Percentiles rank a stretch among this genome's conserved stretches.
phyloP scores from a whole-genome alignment of 64 coral and sea anemone species.

The Actinia tenebrosa region DNA sequence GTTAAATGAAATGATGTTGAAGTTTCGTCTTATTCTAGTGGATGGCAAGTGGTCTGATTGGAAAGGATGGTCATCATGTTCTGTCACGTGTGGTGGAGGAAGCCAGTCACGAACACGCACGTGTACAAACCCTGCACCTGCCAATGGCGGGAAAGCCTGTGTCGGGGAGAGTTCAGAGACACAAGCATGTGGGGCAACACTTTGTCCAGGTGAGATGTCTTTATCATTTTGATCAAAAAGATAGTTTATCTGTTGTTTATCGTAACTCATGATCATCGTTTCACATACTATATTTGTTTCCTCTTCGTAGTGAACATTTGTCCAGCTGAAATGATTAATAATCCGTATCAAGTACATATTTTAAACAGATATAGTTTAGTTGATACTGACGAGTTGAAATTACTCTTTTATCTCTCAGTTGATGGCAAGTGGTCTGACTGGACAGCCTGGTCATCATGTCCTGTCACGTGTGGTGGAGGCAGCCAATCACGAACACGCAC shows the following conservation, averaged over 20 bases:
- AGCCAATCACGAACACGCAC: slow-evolving; percentile 14
- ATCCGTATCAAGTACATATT: no score
- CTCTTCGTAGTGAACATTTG: no score
- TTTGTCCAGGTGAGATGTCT: background rate
- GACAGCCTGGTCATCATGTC: background rate
- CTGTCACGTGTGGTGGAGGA: background rate
- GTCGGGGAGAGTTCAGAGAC: background rate
- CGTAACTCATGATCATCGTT: no score
- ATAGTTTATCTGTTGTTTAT: no score
- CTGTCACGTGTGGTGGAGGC: slow-evolving; percentile 16
- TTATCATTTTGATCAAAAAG: background rate
- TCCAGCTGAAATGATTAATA: no score
- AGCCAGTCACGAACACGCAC: background rate
- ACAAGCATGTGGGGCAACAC: background rate
- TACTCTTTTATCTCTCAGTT: background rate
- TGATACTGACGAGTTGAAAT: no score
- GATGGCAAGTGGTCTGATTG: background rate
- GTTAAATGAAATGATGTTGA: no score
- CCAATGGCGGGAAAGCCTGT: background rate
- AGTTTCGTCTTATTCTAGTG: background rate
- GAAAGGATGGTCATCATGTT: background rate
- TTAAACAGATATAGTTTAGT: no score
- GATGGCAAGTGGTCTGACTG: background rate
- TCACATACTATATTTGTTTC: no score
- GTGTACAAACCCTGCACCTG: background rate